Conservation (phyloP, 2,888 invertebrate genomes). For the Loripinus fragilis region DNA sequence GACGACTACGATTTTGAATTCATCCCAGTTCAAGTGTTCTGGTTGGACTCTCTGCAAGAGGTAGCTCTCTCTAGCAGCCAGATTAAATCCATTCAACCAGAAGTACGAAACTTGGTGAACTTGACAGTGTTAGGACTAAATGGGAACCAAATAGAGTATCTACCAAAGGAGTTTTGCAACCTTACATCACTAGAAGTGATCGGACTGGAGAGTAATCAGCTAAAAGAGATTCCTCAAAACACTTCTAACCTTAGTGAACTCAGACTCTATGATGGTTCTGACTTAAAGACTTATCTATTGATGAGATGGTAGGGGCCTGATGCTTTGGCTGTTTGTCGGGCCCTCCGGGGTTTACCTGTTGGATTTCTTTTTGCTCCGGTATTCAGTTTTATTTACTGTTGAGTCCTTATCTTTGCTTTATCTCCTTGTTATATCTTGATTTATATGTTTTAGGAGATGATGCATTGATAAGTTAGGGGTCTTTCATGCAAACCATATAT, state of each 20-base stretch:
- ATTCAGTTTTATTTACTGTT: too few species aligned
- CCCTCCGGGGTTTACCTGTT: too few species aligned
- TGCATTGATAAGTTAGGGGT: too few species aligned
- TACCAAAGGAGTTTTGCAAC: slow-evolving; percentile 74
- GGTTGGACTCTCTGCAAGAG: slow-evolving; percentile 74
- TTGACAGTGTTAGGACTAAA: slow-evolving; percentile 77
- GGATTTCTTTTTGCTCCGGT: too few species aligned
- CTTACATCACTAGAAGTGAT: slow-evolving; percentile 71
- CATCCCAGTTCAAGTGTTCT: slow-evolving; percentile 79
- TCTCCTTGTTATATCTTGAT: too few species aligned
- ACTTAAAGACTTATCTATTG: too few species aligned
- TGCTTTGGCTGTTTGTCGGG: too few species aligned
- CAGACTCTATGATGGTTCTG: too few species aligned
- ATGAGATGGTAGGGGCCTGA: too few species aligned
- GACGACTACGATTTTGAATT: slow-evolving; percentile 81
- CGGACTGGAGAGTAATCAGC: slow-evolving; percentile 75
- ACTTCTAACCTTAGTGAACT: slow-evolving; percentile 77
- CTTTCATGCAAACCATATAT: too few species aligned
- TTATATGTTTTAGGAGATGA: too few species aligned
- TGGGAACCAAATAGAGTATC: slow-evolving; percentile 72
- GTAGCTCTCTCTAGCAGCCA: slow-evolving; percentile 78
- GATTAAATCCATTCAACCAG: slow-evolving; percentile 71
- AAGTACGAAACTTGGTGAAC: slow-evolving; percentile 69
- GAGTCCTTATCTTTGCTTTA: too few species aligned
- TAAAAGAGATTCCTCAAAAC: slow-evolving; percentile 70